These are phyloP conservation scores for Vulpes ferrilata DNA, from an alignment of 2,113 vertebrate genomes.

Conservation along the genomic window DNA sequence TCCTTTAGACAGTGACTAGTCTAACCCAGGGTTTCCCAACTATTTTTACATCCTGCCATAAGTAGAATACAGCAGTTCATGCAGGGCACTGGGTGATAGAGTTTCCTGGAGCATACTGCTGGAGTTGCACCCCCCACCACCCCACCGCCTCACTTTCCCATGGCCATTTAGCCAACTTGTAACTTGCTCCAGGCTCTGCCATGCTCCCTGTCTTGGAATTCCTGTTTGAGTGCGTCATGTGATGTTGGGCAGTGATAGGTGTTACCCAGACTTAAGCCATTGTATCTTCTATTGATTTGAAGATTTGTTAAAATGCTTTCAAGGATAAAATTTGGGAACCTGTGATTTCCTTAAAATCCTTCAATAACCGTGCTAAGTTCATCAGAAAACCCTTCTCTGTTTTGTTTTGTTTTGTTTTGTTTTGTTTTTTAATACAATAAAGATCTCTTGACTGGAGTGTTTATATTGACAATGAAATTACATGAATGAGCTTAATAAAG, in stretches of 20 bases:
- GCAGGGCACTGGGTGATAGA: neutral
- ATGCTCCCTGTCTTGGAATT: neutral
- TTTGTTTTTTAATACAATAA: conserved; percentile 2
- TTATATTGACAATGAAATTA: neutral
- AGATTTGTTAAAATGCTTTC: conserved; percentile 34
- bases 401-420: neutral
- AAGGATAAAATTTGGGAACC: conserved; percentile 34
- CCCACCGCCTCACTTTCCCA: neutral
- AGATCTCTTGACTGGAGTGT: neutral
- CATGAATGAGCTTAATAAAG: conserved; percentile 17
- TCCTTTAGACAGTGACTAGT: neutral
- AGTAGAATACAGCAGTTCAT: neutral
- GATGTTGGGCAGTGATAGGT: neutral
- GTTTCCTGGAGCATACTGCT: neutral
- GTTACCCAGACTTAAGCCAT: neutral
- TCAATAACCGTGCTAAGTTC: neutral
- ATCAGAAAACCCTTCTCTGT: neutral
- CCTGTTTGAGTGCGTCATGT: neutral
- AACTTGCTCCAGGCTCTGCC: neutral
- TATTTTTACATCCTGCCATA: neutral
- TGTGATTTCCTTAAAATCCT: conserved; percentile 32
- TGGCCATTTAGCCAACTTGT: neutral
- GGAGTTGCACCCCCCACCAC: neutral
- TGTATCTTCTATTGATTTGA: conserved; percentile 47
- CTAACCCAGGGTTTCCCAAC: neutral